Conservation (phyloP, 2,888 invertebrate species). For the Melieria omissa region DNA sequence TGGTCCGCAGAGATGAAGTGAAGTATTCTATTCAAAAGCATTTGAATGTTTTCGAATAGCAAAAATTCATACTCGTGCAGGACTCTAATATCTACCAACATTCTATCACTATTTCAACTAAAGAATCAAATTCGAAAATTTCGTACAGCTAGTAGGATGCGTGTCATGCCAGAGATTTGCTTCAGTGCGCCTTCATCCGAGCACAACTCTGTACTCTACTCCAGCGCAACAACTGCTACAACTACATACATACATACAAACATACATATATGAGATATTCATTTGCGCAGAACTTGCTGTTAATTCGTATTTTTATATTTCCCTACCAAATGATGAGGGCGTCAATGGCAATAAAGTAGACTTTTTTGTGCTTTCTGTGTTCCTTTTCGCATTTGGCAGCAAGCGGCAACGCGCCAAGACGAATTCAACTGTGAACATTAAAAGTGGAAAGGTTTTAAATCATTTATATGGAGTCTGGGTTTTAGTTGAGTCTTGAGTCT, state of each 20-base stretch:
- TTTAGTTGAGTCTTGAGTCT: constrained; percentile 11
- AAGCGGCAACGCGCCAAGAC: constrained; percentile 26
- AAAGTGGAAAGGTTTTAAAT: constrained; percentile 44
- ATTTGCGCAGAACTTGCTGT: no score
- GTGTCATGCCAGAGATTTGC: no score
- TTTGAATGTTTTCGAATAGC: no score
- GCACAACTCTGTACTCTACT: no score
- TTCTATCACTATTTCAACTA: no score
- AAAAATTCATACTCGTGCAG: no score
- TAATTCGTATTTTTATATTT: constrained; percentile 24
- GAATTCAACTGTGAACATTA: constrained; percentile 39
- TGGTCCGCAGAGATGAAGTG: no score
- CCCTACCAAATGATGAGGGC: constrained; percentile 37
- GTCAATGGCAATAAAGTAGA: constrained; percentile 37
- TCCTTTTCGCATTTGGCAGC: background rate
- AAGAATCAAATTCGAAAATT: no score
- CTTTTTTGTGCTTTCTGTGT: constrained; percentile 26
- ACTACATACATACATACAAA: background rate
- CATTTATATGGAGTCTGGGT: constrained; percentile 39
- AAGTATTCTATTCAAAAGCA: no score
- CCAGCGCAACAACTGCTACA: background rate
- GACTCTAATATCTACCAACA: no score
- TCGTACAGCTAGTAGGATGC: no score
- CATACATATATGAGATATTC: background rate
- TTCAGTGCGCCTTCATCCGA: no score